A percentile compares a stretch with the other conserved stretches of the same genome.
Conservation (phyloP, 2,113 vertebrate genomes). For the Leptosomus discolor region DNA sequence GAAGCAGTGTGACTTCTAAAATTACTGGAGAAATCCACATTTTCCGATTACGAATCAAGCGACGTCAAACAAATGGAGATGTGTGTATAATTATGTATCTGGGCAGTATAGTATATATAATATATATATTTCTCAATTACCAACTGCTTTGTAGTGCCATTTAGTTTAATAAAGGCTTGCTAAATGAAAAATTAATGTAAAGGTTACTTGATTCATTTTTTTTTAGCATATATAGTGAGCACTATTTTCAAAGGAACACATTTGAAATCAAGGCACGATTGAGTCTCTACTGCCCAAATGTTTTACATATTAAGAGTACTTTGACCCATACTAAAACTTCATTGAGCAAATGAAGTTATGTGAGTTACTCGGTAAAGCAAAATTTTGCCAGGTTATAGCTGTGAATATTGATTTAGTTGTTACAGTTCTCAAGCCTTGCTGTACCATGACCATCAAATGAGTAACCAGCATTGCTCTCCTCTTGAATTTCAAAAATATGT, state of each 20-base stretch:
- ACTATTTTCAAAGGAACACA: background rate
- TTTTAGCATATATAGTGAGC: background rate
- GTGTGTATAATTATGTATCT: background rate
- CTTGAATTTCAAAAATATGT: background rate
- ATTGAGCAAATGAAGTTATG: constrained; percentile 12
- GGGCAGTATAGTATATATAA: constrained; percentile 12
- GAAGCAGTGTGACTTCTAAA: background rate
- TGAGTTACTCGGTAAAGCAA: background rate
- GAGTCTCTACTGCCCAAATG: background rate
- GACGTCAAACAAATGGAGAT: background rate
- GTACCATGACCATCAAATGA: background rate
- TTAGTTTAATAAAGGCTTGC: constrained; percentile 42
- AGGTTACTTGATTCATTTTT: background rate
- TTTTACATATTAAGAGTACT: background rate
- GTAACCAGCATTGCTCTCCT: background rate
- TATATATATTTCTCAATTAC: constrained; percentile 57
- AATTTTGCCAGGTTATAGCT: background rate
- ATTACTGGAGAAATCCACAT: background rate
- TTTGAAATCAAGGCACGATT: background rate
- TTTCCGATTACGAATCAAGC: background rate
- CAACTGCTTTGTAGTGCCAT: background rate
- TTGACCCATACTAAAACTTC: background rate
- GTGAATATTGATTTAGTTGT: background rate
- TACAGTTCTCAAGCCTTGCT: background rate
- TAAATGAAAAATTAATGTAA: constrained; percentile 42